Evolutionary conservation across 2,797 vertebrate species (phyloP), one percentile per base, ranked within the genome.

Genomic region (Sarcoramphus papa): DNA sequence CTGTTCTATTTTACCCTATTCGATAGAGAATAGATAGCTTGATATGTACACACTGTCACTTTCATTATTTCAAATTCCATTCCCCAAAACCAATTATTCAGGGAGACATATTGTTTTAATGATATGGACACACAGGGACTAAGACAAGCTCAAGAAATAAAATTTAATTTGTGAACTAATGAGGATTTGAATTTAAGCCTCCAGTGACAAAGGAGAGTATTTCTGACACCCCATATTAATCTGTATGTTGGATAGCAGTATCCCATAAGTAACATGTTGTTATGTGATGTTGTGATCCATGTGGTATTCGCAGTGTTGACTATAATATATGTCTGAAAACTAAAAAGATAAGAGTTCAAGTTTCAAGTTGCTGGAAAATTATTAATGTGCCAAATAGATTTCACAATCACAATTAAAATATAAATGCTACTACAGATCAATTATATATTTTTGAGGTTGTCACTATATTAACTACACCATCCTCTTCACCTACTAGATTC

Each of bases 121-220:
- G 41, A 82, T 63, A 90, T 18, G n/a, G 64, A 43, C 37, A 76
- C 47, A 84, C 5, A 63, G 68, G n/a, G 43, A 83, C 47, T 76
- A 93, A 77, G 33, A 68, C 7, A 88, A 91, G 9, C 31, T 88
- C 16, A 69, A 64, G 56, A 88, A 94, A 82, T 43, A 92, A 62
- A 79, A 90, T 78, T 41, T 89, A 57, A 90, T 75, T 94, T 94
- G 41, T 73, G 62, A 94, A 85, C 23, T 70, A 86, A 93, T 84
- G 33, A 85, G 45, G 27, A 81, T 76, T 89, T 88, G 30, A 90
- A 88, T 60, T 81, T 77, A 68, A 78, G 12, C 14, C 57, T 91
- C 57, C 59, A 79, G 43, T 81, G 59, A 78, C 20, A 83, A 78
- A 90, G 87, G 21, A 14, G 53, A 56, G 12, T 28, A 48, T 69